phyloP scores from a whole-genome alignment of 2,113 vertebrate species.

The Siniperca knerii region DNA sequence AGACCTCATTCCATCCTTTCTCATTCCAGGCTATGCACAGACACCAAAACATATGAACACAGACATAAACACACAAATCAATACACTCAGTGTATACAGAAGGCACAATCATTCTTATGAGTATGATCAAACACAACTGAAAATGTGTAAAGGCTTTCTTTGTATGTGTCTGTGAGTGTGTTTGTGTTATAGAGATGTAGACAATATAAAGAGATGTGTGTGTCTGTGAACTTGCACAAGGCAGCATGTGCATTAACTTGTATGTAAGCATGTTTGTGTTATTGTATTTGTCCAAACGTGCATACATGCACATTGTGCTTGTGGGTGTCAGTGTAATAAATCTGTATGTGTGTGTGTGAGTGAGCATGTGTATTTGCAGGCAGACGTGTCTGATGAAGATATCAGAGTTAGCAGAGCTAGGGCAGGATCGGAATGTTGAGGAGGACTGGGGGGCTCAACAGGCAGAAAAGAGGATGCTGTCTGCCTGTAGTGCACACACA shows the following conservation, averaged over 20 bases:
- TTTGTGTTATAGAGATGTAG: conserved; percentile 3
- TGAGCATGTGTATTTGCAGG: conserved; percentile 34
- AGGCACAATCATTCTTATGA: conserved; percentile 48
- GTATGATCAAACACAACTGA: conserved; percentile 45
- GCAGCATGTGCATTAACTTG: neutral
- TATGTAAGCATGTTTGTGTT: conserved; percentile 12
- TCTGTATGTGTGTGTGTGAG: neutral
- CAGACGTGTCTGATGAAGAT: conserved; percentile 70
- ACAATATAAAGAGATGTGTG: conserved; percentile 17
- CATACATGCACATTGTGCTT: conserved; percentile 33
- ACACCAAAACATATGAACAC: conserved; percentile 39
- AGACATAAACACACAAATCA: conserved; percentile 59
- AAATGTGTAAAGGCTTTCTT: conserved; percentile 32
- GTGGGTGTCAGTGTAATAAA: conserved; percentile 14
- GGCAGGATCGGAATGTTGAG: conserved; percentile 65
- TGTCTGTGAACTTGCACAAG: conserved; percentile 10
- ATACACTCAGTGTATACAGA: conserved; percentile 47
- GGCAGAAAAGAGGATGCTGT: conserved; percentile 56
- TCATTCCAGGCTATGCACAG: conserved; percentile 51
- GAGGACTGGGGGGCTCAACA: conserved; percentile 46
- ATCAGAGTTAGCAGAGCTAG: conserved; percentile 66
- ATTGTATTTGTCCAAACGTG: conserved; percentile 17
- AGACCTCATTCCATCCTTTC: conserved; percentile 65
- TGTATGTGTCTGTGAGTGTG: conserved; percentile 23
- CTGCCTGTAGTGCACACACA: conserved; percentile 27